A percentile compares a stretch with the other conserved stretches of the same genome.
These are phyloP conservation scores for Listrodromus nycthemerus DNA, from an alignment of 2,888 invertebrate genomes.

Conservation along the genomic window DNA sequence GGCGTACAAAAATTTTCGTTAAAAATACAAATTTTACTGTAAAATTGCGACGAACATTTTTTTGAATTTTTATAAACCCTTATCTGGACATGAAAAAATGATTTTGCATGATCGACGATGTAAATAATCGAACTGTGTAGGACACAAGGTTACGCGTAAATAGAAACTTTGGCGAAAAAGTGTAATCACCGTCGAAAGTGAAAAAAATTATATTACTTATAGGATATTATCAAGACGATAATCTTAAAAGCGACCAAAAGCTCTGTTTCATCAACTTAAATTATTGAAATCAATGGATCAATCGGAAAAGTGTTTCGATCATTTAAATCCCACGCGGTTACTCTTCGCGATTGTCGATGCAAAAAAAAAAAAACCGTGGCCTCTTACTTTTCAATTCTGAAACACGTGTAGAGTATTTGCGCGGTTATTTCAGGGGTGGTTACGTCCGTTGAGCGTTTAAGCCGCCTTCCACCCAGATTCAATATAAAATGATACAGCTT, in stretches of 20 bases:
- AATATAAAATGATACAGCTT: conserved; percentile 52
- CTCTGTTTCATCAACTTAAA: not conserved
- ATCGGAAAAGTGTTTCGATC: not conserved
- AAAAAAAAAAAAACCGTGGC: not conserved
- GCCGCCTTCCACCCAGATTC: conserved; percentile 38
- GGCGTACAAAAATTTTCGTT: no score
- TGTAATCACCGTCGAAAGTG: no score
- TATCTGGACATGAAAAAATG: no score
- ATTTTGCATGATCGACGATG: no score
- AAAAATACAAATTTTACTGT: no score
- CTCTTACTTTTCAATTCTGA: conserved; percentile 48
- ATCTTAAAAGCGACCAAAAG: not conserved
- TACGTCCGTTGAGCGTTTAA: conserved; percentile 59
- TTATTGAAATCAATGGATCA: conserved; percentile 1
- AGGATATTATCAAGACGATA: not conserved
- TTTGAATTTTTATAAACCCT: no score
- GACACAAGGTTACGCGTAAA: no score
- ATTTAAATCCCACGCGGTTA: not conserved
- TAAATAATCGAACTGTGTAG: no score
- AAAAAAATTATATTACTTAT: not conserved
- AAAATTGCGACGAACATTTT: no score
- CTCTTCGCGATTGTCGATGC: not conserved
- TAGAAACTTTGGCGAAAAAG: no score
- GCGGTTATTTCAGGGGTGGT: conserved; percentile 58
- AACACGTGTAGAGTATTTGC: conserved; percentile 51